phyloP scores from a whole-genome alignment of 2,113 vertebrate species.

The Poicephalus meyeri region DNA sequence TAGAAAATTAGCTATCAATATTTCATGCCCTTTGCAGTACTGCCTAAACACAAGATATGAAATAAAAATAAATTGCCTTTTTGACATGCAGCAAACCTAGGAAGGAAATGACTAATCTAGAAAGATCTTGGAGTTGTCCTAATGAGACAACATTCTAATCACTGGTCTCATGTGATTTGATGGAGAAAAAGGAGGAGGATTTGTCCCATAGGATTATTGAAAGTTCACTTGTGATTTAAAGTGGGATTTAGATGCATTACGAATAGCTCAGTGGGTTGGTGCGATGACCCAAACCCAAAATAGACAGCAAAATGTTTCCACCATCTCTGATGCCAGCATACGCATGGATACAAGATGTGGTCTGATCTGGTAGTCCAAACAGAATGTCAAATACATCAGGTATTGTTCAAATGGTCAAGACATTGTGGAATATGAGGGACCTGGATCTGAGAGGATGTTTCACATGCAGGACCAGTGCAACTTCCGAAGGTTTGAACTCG shows the following conservation, averaged over 20 bases:
- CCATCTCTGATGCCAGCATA: background rate
- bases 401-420: background rate
- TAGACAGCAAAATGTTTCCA: background rate
- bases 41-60: slow-evolving; percentile 58
- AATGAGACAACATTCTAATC: background rate
- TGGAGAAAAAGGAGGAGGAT: background rate
- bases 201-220: background rate
- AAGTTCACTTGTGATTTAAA: background rate
- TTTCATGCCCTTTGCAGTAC: slow-evolving; percentile 48
- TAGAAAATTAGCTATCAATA: slow-evolving; percentile 52
- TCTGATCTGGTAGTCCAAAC: background rate
- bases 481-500: background rate
- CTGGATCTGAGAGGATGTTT: background rate
- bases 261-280: background rate
- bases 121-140: background rate
- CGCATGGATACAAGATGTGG: background rate
- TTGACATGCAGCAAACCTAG: background rate
- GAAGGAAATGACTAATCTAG: background rate
- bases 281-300: background rate
- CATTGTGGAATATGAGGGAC: background rate
- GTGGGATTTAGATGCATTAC: background rate
- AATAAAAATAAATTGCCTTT: slow-evolving; percentile 52
- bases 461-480: background rate
- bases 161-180: background rate
- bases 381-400: background rate